Conservation (phyloP, 2,797 vertebrate species). For the Gymnoscopelus braueri region DNA sequence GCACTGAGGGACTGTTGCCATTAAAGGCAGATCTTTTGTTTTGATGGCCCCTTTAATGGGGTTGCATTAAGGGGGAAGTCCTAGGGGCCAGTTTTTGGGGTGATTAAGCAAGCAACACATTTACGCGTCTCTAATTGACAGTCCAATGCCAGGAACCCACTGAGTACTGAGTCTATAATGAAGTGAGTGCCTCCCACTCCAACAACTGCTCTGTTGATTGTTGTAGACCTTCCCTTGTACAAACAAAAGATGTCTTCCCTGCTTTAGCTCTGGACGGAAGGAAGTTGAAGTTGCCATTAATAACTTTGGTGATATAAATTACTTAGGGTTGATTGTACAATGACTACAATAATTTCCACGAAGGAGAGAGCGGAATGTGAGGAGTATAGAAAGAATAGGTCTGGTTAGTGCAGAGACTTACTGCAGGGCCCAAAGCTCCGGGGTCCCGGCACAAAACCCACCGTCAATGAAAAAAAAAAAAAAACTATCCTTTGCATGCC, state of each 20-base stretch:
- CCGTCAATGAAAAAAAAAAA: too few species aligned
- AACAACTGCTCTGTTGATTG: conserved; percentile 62
- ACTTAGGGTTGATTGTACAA: too few species aligned
- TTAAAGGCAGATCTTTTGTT: conserved; percentile 82
- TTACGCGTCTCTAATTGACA: conserved; percentile 85
- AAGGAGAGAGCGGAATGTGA: too few species aligned
- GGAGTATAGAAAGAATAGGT: too few species aligned
- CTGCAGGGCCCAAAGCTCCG: too few species aligned
- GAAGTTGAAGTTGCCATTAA: not conserved
- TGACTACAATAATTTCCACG: too few species aligned
- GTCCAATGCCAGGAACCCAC: conserved; percentile 75
- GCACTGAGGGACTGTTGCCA: conserved; percentile 79
- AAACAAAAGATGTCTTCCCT: conserved; percentile 19
- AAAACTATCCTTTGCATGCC: too few species aligned
- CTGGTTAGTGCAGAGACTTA: too few species aligned
- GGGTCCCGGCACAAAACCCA: too few species aligned
- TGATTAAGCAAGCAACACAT: conserved; percentile 86
- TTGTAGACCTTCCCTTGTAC: conserved; percentile 33
- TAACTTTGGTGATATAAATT: not conserved
- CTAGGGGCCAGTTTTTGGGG: conserved; percentile 79
- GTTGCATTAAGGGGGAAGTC: conserved; percentile 76
- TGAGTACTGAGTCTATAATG: conserved; percentile 71
- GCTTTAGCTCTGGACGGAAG: not conserved
- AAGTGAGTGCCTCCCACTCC: conserved; percentile 59
- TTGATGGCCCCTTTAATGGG: conserved; percentile 83